These are phyloP conservation scores for Recurvirostra avosetta DNA, from an alignment of 2,113 vertebrate genomes.

Conservation along the genomic window DNA sequence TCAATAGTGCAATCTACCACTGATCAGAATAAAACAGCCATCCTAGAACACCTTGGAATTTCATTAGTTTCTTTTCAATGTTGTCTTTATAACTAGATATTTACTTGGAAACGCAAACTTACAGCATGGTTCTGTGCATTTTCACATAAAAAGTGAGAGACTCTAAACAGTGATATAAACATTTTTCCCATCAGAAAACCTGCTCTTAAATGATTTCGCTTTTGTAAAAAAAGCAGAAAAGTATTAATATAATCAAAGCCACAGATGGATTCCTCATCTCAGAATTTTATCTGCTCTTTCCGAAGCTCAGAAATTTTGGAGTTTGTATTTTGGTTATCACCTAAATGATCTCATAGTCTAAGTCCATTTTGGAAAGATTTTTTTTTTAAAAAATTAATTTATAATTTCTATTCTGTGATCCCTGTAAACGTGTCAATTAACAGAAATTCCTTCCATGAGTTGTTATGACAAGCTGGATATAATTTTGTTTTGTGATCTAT, in stretches of 20 bases:
- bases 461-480: neutral
- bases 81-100: conserved; percentile 79
- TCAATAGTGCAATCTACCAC: conserved; percentile 95
- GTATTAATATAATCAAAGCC: neutral
- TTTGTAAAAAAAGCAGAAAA: neutral
- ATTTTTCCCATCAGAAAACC: neutral
- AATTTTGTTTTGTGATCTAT: neutral
- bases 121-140: conserved; percentile 57
- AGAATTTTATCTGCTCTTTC: neutral
- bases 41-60: conserved; percentile 85
- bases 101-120: conserved; percentile 80
- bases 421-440: neutral
- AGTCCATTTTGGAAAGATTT: neutral
- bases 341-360: neutral
- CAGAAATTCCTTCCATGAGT: neutral
- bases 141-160: conserved; percentile 55
- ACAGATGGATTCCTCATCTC: neutral
- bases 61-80: conserved; percentile 86
- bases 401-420: neutral
- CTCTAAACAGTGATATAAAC: neutral
- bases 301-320: neutral
- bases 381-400: neutral
- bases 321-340: neutral
- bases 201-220: neutral
- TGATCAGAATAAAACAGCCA: conserved; percentile 89